These are phyloP conservation scores for Dolichoris vasculosae DNA, from an alignment of 1,140 invertebrate species.

Conservation along the genomic window DNA sequence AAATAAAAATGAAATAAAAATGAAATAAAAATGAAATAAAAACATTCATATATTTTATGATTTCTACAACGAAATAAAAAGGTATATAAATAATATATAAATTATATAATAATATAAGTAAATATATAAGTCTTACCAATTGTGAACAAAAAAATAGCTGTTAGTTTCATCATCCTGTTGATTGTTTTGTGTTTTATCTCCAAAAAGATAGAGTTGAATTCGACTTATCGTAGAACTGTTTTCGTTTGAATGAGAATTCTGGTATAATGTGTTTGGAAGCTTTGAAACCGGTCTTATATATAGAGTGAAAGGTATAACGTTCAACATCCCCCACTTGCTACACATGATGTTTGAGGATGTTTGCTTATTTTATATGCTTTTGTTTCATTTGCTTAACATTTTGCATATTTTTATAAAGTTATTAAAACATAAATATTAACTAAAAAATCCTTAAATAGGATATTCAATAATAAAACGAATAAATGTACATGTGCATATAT, in stretches of 20 bases:
- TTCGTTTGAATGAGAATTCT: not conserved
- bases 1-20: no score
- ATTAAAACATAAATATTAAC: not conserved
- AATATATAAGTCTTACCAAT: slow-evolving; percentile 6
- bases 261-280: not conserved
- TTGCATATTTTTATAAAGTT: not conserved
- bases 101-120: not conserved
- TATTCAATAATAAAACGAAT: no score
- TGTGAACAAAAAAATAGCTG: slow-evolving; percentile 9
- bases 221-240: slow-evolving; percentile 9
- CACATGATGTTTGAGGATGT: not conserved
- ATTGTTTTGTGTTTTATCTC: not conserved
- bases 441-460: no score
- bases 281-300: slow-evolving; percentile 18
- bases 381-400: not conserved
- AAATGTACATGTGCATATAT: no score
- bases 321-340: not conserved
- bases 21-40: not conserved
- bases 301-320: not conserved
- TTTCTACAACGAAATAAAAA: not conserved
- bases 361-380: slow-evolving; percentile 1
- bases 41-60: not conserved
- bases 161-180: slow-evolving; percentile 24
- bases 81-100: not conserved
- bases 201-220: not conserved